Conservation (phyloP, 2,113 vertebrate genomes). For the Corydoras maculifer region DNA sequence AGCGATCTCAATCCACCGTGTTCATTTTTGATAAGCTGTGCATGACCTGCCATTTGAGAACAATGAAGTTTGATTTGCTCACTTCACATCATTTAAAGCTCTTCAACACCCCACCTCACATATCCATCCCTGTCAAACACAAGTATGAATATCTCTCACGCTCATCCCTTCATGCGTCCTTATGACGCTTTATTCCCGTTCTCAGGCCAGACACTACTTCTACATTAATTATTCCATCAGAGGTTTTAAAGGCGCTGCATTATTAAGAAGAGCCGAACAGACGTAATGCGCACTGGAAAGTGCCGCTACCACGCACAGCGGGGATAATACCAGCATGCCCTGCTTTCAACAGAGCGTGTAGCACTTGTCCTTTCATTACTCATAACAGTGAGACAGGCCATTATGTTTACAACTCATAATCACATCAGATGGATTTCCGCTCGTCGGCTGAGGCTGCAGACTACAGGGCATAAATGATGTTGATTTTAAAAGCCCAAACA, state of each 20-base stretch:
- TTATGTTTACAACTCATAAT: slow-evolving; percentile 18
- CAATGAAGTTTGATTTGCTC: background rate
- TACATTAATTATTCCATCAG: background rate
- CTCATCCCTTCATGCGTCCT: background rate
- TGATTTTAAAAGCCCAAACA: slow-evolving; percentile 1
- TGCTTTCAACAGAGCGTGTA: slow-evolving; percentile 11
- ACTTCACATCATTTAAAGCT: slow-evolving; percentile 8
- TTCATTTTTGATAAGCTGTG: too few species aligned
- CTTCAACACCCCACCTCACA: background rate
- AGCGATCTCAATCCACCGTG: too few species aligned
- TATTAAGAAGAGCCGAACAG: background rate
- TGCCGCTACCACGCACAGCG: background rate
- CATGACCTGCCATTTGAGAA: too few species aligned
- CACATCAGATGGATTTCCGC: slow-evolving; percentile 17
- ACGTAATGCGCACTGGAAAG: background rate
- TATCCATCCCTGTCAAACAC: background rate
- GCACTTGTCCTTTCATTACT: slow-evolving; percentile 14
- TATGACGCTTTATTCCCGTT: too few species aligned
- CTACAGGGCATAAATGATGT: background rate
- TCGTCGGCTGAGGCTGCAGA: background rate
- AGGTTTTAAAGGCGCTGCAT: background rate
- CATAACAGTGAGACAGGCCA: slow-evolving; percentile 21
- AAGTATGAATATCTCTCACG: background rate
- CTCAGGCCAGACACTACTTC: background rate
- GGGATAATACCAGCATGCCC: background rate